Conservation (phyloP, 1,140 invertebrate genomes). For the Heterodera schachtii region DNA sequence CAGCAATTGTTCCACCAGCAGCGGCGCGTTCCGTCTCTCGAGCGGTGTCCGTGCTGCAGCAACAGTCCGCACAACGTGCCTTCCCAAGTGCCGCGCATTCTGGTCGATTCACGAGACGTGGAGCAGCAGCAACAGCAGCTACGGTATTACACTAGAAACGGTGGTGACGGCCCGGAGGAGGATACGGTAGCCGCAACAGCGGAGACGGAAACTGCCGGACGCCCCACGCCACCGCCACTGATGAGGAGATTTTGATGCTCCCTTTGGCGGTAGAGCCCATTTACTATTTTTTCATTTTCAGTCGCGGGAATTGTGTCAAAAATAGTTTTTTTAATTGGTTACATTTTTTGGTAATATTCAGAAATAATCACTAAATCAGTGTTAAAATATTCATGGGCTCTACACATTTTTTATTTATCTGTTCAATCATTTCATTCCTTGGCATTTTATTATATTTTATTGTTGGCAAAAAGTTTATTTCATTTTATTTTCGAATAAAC, state of each 20-base stretch:
- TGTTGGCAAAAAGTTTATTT: background rate
- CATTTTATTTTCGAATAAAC: background rate
- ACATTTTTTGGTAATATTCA: too few relatives aligned
- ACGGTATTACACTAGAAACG: background rate
- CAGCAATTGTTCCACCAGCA: background rate
- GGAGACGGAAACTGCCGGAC: background rate
- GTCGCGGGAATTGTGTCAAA: too few relatives aligned
- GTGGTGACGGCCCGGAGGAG: background rate
- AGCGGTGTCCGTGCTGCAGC: slow-evolving; percentile 29
- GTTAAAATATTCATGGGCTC: too few relatives aligned
- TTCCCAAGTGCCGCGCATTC: background rate
- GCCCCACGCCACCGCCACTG: background rate
- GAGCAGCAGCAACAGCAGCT: background rate
- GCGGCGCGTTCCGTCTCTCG: slow-evolving; percentile 11
- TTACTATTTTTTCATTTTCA: too few relatives aligned
- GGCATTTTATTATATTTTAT: background rate
- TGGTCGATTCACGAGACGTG: background rate
- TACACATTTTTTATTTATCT: too few relatives aligned
- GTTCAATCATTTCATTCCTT: background rate
- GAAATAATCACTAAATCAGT: too few relatives aligned
- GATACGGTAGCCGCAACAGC: background rate
- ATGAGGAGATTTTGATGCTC: slow-evolving; percentile 5
- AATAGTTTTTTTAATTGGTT: too few relatives aligned
- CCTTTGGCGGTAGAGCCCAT: too few relatives aligned
- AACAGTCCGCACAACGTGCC: background rate